Conservation (phyloP, 2,113 vertebrate genomes). For the Ellobius talpinus region DNA sequence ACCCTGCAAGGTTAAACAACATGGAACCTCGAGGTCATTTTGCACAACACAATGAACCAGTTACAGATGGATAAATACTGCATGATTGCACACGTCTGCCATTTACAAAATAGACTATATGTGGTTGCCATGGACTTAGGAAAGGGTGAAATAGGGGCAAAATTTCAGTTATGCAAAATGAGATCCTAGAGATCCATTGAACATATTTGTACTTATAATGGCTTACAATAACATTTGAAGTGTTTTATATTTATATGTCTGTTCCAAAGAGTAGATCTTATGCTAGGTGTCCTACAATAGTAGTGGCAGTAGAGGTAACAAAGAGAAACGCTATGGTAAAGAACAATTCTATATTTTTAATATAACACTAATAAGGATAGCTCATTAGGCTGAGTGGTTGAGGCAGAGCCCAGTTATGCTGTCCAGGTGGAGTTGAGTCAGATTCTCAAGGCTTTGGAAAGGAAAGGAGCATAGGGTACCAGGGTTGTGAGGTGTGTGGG, state of each 20-base stretch:
- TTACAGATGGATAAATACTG: background rate
- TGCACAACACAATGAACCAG: background rate
- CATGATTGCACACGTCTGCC: background rate
- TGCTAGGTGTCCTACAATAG: background rate
- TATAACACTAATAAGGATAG: background rate
- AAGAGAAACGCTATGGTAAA: background rate
- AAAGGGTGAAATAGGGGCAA: background rate
- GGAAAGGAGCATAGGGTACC: background rate
- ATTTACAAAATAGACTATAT: background rate
- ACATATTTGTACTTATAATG: background rate
- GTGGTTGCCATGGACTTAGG: background rate
- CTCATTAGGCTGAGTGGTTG: background rate
- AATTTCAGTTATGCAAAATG: background rate
- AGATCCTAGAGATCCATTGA: background rate
- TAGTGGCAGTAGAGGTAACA: background rate
- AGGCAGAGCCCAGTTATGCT: background rate
- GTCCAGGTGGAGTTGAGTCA: background rate
- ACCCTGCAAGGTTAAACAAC: background rate
- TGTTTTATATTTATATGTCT: background rate
- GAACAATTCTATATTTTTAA: background rate
- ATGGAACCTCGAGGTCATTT: background rate
- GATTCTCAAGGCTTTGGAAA: background rate
- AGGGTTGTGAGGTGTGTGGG: background rate
- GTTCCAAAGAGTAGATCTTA: background rate
- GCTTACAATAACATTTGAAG: background rate